These are phyloP conservation scores for Todiramphus saurophagus DNA, from an alignment of 2,113 vertebrate genomes.

Conservation along the genomic window DNA sequence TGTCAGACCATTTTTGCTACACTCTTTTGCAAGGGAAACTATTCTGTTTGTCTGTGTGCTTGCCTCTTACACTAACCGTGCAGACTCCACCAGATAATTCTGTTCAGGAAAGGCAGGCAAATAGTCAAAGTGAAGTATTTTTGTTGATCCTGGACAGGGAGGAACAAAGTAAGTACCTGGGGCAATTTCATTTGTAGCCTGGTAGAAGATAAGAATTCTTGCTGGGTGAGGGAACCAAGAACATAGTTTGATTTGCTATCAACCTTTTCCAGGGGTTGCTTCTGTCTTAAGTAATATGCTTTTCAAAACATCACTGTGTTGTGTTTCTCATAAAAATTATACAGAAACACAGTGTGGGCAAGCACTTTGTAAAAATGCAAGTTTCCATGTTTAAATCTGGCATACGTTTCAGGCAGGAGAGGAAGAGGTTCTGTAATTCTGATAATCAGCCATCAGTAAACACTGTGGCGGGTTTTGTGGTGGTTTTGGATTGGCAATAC, in stretches of 20 bases:
- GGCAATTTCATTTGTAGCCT: neutral
- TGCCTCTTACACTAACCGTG: neutral
- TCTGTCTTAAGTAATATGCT: neutral
- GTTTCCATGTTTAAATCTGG: neutral
- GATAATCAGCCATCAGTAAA: neutral
- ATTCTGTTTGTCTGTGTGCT: neutral
- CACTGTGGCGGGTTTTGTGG: neutral
- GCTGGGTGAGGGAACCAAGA: neutral
- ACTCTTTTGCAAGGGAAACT: neutral
- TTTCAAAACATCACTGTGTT: neutral
- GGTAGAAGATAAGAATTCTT: neutral
- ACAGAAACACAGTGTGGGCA: neutral
- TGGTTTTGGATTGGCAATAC: neutral
- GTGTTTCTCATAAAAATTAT: neutral
- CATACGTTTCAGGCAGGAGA: neutral
- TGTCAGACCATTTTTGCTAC: neutral
- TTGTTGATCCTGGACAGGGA: neutral
- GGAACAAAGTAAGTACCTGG: neutral
- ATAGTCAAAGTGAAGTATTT: neutral
- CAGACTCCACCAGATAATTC: neutral
- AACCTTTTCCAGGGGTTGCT: neutral
- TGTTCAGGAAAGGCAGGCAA: neutral
- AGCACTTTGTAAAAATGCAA: neutral
- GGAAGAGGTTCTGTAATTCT: neutral
- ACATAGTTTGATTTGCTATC: neutral